Percentiles rank a stretch among this genome's conserved stretches.
Conservation (phyloP, 1,140 invertebrate genomes). For the Drosophila bocki region DNA sequence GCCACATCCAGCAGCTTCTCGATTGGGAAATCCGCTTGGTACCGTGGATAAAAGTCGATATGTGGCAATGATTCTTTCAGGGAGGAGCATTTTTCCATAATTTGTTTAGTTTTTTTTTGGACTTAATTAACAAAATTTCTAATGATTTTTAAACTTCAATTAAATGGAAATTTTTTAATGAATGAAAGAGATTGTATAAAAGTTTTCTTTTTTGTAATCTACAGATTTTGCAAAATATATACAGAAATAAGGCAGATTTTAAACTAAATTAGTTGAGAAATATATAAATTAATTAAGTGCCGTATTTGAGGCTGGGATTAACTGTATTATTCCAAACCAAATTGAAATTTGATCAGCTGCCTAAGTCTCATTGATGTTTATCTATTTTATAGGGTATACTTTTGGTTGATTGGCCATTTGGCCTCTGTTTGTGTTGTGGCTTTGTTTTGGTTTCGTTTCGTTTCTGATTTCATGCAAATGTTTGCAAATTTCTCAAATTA, state of each 20-base stretch:
- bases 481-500: slow-evolving; percentile 79
- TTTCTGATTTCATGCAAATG: slow-evolving; percentile 71
- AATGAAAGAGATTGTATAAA: background rate
- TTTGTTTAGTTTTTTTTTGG: background rate
- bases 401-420: slow-evolving; percentile 18
- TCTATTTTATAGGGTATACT: slow-evolving; percentile 23
- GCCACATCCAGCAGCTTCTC: slow-evolving; percentile 36
- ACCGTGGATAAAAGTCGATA: slow-evolving; percentile 8
- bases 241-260: too few relatives aligned
- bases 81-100: background rate
- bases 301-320: background rate
- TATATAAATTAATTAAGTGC: background rate
- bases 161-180: background rate
- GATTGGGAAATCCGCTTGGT: slow-evolving; percentile 33
- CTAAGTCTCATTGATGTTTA: background rate
- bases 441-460: slow-evolving; percentile 49
- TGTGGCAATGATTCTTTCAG: background rate
- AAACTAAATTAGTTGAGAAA: background rate
- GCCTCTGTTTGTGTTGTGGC: slow-evolving; percentile 41
- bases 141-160: background rate
- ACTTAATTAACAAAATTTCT: background rate
- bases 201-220: too few relatives aligned
- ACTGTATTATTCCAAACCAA: background rate
- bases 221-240: background rate
- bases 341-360: background rate